Evolutionary conservation across 1,140 invertebrate species (phyloP).

Genomic region (Mylabris phalerata): DNA sequence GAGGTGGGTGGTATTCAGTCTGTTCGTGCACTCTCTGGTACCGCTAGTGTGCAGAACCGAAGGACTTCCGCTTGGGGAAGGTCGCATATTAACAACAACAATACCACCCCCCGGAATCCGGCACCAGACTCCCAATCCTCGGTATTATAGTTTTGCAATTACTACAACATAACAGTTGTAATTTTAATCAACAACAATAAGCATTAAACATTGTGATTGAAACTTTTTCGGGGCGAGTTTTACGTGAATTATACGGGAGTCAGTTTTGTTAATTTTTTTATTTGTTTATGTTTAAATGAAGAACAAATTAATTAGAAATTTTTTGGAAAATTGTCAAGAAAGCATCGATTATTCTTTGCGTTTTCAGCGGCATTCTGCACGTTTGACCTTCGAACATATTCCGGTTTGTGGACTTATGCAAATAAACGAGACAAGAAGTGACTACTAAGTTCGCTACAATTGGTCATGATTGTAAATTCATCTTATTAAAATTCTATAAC

Average conservation of each 20-base stretch:
- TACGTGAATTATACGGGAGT: not conserved
- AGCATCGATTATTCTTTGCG: not conserved
- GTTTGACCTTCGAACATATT: constrained; percentile 21
- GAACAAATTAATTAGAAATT: not conserved
- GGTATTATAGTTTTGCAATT: constrained; percentile 1
- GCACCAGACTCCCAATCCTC: not conserved
- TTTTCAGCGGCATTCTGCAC: constrained; percentile 8
- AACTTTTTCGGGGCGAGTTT: not conserved
- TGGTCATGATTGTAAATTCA: constrained; percentile 6
- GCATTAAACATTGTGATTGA: not conserved
- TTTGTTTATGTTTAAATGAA: constrained; percentile 10
- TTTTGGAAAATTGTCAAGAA: constrained; percentile 18
- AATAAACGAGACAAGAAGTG: constrained; percentile 13
- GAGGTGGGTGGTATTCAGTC: constrained; percentile 34
- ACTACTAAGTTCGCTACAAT: constrained; percentile 3
- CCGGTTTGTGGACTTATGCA: constrained; percentile 22
- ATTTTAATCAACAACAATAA: not conserved
- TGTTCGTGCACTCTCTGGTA: constrained; percentile 28
- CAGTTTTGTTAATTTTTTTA: constrained; percentile 2
- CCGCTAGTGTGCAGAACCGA: constrained; percentile 28
- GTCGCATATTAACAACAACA: constrained; percentile 12
- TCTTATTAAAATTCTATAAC: not conserved
- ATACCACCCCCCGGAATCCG: constrained; percentile 3
- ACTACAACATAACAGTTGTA: not conserved
- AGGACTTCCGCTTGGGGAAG: constrained; percentile 31